Evolutionary conservation across 1,140 invertebrate species (phyloP), one percentile per base, ranked within the genome.

Genomic region (Pseudomyrmex sp.): DNA sequence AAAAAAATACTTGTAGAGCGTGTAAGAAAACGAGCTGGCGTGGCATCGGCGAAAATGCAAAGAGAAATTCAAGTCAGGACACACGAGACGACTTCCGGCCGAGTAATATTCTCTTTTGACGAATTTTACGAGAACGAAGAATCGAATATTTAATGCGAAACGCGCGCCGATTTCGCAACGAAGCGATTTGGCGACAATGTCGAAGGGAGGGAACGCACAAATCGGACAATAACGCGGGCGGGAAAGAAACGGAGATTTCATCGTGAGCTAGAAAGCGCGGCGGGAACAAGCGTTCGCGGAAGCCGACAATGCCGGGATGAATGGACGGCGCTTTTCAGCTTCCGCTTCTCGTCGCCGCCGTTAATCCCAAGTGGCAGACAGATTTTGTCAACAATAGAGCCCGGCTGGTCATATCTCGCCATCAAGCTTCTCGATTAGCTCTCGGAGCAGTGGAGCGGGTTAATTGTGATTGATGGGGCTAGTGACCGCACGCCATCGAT

Each of bases 401-500:
- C 35, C 5, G 20, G 5, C 13, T 18, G 52, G 8, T 13, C 20
- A 15, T 18, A 2, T 56, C 52, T 62, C 10, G 56, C 10, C 26
- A 23, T 35, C 13, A 48, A 20, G 50, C 15, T 35, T 10, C 15
- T 61, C 62, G 62, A 75, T 76, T 54, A 26, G 7, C 18, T 9
- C 50, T 8, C 23, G 35, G 44, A 20, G 20, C 61, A 7, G 35
- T 35, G 35, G 35, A 35, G 35, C 52, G 66, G 26, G 9, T 44
- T 52, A 77, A 79, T 59, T 68, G 26, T 26, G 62, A 68, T 65
- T n/a, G 63, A 68, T 69, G 74, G 75, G 73, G 74, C 56, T 77
- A 79, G 54, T 61, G 73, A 76, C 54, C 73, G 65, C 63, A 26
- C 7, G 35, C 63, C 65, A 80, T 80, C 76, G 76, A 80, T 72